Evolutionary conservation across 1,140 invertebrate genomes (phyloP).

Genomic region (Frieseomelitta varia): DNA sequence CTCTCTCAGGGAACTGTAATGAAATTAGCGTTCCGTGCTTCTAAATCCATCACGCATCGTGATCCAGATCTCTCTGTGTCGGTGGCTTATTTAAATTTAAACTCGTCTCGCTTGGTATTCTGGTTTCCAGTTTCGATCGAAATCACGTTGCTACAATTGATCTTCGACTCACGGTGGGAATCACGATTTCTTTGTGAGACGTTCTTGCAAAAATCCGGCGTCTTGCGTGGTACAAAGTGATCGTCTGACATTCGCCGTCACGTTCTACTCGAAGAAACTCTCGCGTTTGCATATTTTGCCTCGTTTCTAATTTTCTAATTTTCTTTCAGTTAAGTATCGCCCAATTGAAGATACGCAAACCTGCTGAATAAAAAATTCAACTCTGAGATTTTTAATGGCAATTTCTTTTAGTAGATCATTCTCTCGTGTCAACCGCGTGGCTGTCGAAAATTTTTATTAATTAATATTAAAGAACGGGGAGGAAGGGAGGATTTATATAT

Average conservation of each 20-base stretch:
- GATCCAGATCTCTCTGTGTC: neutral
- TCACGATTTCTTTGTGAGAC: no score
- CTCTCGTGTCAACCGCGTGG: no score
- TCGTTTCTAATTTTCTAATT: neutral
- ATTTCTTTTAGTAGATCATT: no score
- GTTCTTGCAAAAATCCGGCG: neutral
- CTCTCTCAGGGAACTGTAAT: neutral
- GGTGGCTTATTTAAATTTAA: neutral
- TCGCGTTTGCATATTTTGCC: neutral
- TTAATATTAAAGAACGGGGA: no score
- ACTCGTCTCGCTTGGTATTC: neutral
- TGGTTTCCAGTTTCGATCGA: neutral
- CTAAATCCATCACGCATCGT: slow-evolving; percentile 5
- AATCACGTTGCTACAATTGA: no score
- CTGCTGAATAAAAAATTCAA: no score
- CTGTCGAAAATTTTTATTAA: no score
- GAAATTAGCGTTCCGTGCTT: neutral
- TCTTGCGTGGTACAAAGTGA: neutral
- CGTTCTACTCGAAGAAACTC: neutral
- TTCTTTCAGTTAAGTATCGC: no score
- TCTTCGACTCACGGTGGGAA: neutral
- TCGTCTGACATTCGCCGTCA: neutral
- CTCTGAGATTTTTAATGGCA: no score
- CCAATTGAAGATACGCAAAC: neutral
- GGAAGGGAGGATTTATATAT: neutral